Percentiles rank a stretch among this genome's conserved stretches.
Evolutionary conservation across 2,797 vertebrate genomes (phyloP).

Genomic region (Megaceryle alcyon): DNA sequence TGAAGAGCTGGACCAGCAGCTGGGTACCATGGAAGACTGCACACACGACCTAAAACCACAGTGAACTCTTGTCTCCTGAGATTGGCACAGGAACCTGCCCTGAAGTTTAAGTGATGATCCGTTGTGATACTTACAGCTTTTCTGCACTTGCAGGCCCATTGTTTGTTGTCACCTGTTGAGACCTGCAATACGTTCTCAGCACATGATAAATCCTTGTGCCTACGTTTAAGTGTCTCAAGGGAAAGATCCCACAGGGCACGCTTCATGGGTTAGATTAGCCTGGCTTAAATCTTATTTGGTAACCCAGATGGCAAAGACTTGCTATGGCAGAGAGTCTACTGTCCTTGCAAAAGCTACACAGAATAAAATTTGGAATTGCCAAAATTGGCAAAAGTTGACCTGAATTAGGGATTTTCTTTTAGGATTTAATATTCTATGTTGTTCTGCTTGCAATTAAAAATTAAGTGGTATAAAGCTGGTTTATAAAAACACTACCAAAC

Average conservation of each 20-base stretch:
- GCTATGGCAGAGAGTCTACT: neutral
- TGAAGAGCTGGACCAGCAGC: neutral
- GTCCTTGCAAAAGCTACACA: neutral
- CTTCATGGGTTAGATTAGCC: neutral
- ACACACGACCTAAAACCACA: neutral
- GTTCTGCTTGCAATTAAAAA: slow-evolving; percentile 43
- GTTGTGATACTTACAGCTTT: neutral
- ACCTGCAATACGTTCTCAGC: neutral
- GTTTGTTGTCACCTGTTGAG: neutral
- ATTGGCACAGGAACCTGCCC: neutral
- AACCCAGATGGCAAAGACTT: neutral
- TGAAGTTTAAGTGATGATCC: neutral
- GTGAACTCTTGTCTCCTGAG: neutral
- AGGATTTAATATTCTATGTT: slow-evolving; percentile 51
- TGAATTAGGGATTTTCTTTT: slow-evolving; percentile 42
- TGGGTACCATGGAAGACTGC: neutral
- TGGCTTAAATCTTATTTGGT: neutral
- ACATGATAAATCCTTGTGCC: neutral
- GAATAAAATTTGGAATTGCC: slow-evolving; percentile 18
- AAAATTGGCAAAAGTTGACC: neutral
- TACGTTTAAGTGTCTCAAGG: neutral
- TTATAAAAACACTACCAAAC: slow-evolving; percentile 57
- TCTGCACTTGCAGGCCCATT: neutral
- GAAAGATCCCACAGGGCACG: neutral
- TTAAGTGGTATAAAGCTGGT: slow-evolving; percentile 21